Evolutionary conservation across 92 coral and sea anemone species (phyloP).

Genomic region (Porites evermanni): DNA sequence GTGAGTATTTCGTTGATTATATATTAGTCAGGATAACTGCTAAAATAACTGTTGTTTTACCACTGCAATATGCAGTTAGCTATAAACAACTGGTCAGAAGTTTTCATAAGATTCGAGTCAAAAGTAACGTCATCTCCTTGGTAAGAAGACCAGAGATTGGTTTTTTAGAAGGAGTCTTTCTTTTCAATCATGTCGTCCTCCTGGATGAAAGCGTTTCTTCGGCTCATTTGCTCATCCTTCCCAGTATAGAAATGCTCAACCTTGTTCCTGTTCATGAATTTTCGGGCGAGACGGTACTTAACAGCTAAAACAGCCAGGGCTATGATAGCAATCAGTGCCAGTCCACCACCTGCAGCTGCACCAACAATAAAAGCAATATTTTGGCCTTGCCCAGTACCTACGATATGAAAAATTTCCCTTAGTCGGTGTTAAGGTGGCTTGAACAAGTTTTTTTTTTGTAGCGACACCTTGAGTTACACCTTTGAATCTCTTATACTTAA

Average conservation of each 20-base stretch:
- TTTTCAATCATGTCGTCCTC: conserved; percentile 32
- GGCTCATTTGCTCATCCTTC: conserved; percentile 13
- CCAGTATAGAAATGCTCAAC: conserved; percentile 38
- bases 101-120: no score
- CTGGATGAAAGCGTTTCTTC: conserved; percentile 47
- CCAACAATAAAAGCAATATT: conserved; percentile 25
- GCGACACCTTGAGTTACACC: no score
- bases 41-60: no score
- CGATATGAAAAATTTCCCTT: neutral
- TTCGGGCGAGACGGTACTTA: conserved; percentile 42
- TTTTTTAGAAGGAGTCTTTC: conserved; percentile 10
- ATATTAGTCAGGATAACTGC: no score
- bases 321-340: conserved; percentile 33
- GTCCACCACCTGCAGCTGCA: conserved; percentile 31
- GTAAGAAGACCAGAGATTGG: no score
- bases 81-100: no score
- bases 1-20: no score
- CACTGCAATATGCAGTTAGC: no score
- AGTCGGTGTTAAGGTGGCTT: neutral
- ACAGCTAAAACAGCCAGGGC: conserved; percentile 39
- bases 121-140: no score
- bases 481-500: no score
- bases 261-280: conserved; percentile 46
- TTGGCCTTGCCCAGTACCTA: conserved; percentile 1
- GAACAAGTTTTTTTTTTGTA: no score